Evolutionary conservation across 1,140 invertebrate species (phyloP).

Genomic region (Mycetomoellerius zeteki): DNA sequence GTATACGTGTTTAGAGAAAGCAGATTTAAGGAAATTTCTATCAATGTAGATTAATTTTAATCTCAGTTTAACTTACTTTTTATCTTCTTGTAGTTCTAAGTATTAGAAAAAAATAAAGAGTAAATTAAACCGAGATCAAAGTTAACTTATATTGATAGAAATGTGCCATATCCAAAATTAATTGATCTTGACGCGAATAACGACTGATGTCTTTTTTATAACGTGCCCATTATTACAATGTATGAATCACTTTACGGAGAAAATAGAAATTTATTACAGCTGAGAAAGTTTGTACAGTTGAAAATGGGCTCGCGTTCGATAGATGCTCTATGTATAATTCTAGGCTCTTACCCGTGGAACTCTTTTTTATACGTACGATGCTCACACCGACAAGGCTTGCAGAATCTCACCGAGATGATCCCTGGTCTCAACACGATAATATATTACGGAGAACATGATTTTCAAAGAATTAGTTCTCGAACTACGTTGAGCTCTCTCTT

Average conservation of each 20-base stretch:
- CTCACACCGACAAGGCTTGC: constrained; percentile 72
- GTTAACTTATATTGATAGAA: no score
- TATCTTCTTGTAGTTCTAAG: no score
- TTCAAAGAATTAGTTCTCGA: constrained; percentile 2
- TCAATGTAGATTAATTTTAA: no score
- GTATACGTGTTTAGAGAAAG: constrained; percentile 1
- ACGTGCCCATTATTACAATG: constrained; percentile 22
- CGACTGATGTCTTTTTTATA: not conserved
- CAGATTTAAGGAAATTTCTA: not conserved
- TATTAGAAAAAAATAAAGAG: no score
- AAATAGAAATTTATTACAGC: not conserved
- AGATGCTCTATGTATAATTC: constrained; percentile 42
- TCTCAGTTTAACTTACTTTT: no score
- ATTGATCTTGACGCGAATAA: no score
- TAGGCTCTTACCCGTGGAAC: constrained; percentile 37
- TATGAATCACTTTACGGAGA: constrained; percentile 11
- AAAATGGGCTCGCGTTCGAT: constrained; percentile 15
- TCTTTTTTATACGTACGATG: constrained; percentile 64
- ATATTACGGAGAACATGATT: not conserved
- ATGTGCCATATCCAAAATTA: no score
- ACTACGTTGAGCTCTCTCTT: no score
- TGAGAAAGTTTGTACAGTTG: not conserved
- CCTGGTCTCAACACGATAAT: constrained; percentile 5
- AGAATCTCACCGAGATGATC: constrained; percentile 7
- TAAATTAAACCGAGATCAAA: no score